Evolutionary conservation across 1,140 invertebrate species (phyloP).

Genomic region (Tigriopus japonicus): DNA sequence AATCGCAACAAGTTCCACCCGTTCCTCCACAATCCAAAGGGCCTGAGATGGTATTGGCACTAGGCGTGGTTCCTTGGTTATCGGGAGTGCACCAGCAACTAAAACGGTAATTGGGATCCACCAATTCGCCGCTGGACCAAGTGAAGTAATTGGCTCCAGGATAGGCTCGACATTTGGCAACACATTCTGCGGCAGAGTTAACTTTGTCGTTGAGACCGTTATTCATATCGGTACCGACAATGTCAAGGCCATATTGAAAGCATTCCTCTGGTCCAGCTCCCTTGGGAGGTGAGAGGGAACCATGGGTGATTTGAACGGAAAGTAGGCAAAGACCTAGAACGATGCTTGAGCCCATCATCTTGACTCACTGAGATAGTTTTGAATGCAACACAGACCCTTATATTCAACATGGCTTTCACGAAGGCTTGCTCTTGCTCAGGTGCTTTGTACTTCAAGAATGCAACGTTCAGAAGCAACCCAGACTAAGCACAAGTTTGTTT

Average conservation of each 20-base stretch:
- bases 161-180: neutral
- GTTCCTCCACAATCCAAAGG: neutral
- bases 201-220: neutral
- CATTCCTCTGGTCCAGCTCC: neutral
- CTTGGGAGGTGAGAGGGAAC: too few species aligned
- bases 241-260: neutral
- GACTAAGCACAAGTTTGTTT: too few species aligned
- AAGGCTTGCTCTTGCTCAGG: too few species aligned
- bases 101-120: neutral
- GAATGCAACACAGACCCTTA: too few species aligned
- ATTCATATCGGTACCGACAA: neutral
- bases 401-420: too few species aligned
- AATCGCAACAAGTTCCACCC: neutral
- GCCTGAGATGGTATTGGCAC: neutral
- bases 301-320: too few species aligned
- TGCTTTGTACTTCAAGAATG: too few species aligned
- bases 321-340: too few species aligned
- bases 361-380: too few species aligned
- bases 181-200: neutral
- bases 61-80: neutral
- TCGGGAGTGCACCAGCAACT: neutral
- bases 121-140: neutral
- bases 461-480: too few species aligned
- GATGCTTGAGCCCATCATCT: too few species aligned
- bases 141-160: neutral